Conservation (phyloP, 2,888 invertebrate species). For the Deilephila elpenor region DNA sequence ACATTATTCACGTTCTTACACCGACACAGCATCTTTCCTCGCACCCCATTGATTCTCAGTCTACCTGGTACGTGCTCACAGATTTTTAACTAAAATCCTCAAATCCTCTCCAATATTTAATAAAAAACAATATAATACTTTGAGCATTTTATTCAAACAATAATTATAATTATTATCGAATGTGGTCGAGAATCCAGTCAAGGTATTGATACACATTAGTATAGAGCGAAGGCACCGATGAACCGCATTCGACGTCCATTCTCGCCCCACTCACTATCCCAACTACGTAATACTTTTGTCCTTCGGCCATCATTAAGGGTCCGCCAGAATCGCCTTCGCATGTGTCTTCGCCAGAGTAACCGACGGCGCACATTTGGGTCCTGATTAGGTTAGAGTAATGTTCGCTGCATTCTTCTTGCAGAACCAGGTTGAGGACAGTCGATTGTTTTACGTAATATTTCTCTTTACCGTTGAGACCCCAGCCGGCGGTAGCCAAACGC, state of each 20-base stretch:
- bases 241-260: slow-evolving; percentile 72
- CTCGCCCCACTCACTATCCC: slow-evolving; percentile 78
- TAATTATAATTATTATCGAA: slow-evolving; percentile 46
- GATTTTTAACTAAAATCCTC: too few species aligned
- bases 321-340: slow-evolving; percentile 80
- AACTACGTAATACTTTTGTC: slow-evolving; percentile 68
- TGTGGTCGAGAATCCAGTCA: slow-evolving; percentile 67
- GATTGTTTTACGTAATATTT: slow-evolving; percentile 72
- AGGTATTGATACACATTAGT: slow-evolving; percentile 73
- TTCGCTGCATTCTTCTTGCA: slow-evolving; percentile 61
- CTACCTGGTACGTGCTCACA: too few species aligned
- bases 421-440: slow-evolving; percentile 69
- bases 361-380: slow-evolving; percentile 73
- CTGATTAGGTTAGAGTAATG: slow-evolving; percentile 63
- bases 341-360: slow-evolving; percentile 72
- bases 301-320: slow-evolving; percentile 72
- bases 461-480: slow-evolving; percentile 72
- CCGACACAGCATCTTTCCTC: too few species aligned
- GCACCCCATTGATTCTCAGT: too few species aligned
- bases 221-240: slow-evolving; percentile 73
- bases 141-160: too few species aligned
- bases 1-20: too few species aligned
- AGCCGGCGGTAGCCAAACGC: slow-evolving; percentile 71
- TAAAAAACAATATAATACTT: too few species aligned
- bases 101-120: too few species aligned